Evolutionary conservation across 2,888 invertebrate species (phyloP).

Genomic region (Philhelius pedissequus): DNA sequence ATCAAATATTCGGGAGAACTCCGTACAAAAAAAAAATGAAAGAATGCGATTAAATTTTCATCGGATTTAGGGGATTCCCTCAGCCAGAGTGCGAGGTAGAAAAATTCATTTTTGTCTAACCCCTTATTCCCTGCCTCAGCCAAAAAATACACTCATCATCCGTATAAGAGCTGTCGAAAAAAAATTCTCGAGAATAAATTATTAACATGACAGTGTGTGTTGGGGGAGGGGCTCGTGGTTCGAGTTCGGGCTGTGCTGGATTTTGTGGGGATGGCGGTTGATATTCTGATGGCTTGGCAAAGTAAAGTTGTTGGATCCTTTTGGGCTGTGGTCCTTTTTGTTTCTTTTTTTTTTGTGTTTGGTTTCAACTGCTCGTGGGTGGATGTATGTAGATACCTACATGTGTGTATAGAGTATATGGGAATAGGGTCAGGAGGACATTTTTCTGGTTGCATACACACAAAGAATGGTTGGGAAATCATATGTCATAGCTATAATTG

Average conservation of each 20-base stretch:
- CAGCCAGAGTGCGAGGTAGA: conserved; percentile 12
- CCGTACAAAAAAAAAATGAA: conserved; percentile 3
- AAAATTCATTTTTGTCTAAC: conserved; percentile 39
- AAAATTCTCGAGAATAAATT: conserved; percentile 42
- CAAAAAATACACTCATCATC: background rate
- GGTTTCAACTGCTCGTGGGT: background rate
- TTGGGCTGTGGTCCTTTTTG: conserved; percentile 14
- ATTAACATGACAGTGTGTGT: conserved; percentile 55
- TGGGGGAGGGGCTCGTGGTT: too few species aligned
- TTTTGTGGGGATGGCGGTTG: background rate
- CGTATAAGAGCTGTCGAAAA: conserved; percentile 14
- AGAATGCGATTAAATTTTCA: conserved; percentile 59
- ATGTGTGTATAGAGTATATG: background rate
- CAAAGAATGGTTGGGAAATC: conserved; percentile 23
- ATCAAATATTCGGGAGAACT: conserved; percentile 53
- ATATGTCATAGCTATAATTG: conserved; percentile 66
- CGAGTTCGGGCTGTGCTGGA: conserved; percentile 19
- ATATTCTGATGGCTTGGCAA: conserved; percentile 6
- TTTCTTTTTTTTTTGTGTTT: background rate
- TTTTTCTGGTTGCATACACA: conserved; percentile 42
- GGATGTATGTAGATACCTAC: too few species aligned
- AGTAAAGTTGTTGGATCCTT: conserved; percentile 43
- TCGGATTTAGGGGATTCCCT: conserved; percentile 53
- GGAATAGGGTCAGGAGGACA: conserved; percentile 62
- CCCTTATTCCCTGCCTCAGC: background rate